Evolutionary conservation across 2,888 invertebrate genomes (phyloP).

Genomic region (Drosophila rubida): DNA sequence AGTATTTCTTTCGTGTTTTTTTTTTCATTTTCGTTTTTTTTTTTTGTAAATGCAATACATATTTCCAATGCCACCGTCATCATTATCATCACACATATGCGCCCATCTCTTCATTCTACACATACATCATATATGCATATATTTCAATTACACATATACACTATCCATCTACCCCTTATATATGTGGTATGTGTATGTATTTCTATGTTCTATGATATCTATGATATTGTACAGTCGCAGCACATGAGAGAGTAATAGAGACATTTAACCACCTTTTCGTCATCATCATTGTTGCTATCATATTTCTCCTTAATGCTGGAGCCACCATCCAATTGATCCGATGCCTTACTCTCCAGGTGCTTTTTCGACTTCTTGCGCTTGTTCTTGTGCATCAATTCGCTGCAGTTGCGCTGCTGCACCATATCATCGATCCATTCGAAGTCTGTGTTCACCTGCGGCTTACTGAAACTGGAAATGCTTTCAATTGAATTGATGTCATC

Average conservation of each 20-base stretch:
- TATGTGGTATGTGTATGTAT: neutral
- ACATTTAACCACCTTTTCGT: constrained; percentile 84
- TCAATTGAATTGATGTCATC: constrained; percentile 83
- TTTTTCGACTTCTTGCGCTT: constrained; percentile 81
- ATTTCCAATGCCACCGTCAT: constrained; percentile 18
- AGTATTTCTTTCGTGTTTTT: constrained; percentile 9
- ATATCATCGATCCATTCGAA: constrained; percentile 76
- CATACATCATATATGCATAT: constrained; percentile 9
- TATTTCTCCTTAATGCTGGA: constrained; percentile 50
- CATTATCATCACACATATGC: constrained; percentile 12
- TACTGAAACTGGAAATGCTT: constrained; percentile 70
- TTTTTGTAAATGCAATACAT: constrained; percentile 43
- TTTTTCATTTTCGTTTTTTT: neutral
- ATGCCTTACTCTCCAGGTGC: constrained; percentile 37
- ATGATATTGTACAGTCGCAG: constrained; percentile 85
- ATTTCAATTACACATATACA: constrained; percentile 7
- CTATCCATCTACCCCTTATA: constrained; percentile 7
- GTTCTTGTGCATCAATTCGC: constrained; percentile 67
- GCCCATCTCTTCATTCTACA: constrained; percentile 12
- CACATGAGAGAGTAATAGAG: constrained; percentile 84
- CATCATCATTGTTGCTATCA: constrained; percentile 62
- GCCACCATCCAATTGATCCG: constrained; percentile 78
- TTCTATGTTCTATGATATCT: constrained; percentile 79
- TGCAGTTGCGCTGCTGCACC: constrained; percentile 62
- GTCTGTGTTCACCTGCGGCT: constrained; percentile 56